Conservation (phyloP, 2,797 vertebrate species). For the Pantherophis alleghaniensis region DNA sequence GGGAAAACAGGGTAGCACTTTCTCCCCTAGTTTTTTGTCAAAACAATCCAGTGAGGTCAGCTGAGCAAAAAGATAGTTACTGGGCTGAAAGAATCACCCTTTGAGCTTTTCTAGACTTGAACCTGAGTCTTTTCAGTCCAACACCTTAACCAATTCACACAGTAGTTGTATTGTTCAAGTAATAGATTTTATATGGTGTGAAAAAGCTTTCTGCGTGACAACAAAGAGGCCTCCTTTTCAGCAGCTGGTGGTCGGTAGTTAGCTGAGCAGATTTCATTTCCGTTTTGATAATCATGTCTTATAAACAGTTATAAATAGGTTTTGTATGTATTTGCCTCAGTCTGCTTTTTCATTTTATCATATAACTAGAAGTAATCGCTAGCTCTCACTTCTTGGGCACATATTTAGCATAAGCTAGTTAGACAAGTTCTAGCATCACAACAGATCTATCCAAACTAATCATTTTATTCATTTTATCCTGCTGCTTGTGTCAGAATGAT, state of each 20-base stretch:
- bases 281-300: not conserved
- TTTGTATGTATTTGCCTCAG: not conserved
- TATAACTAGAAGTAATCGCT: no score
- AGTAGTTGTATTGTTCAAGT: not conserved
- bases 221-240: not conserved
- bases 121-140: not conserved
- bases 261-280: not conserved
- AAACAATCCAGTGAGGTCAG: not conserved
- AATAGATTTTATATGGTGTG: not conserved
- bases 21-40: not conserved
- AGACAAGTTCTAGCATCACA: not conserved
- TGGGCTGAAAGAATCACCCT: not conserved
- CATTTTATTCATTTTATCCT: not conserved
- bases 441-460: not conserved
- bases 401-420: not conserved
- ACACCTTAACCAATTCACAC: not conserved
- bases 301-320: not conserved
- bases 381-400: not conserved
- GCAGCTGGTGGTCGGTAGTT: not conserved
- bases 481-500: not conserved
- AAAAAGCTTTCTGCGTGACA: not conserved
- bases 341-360: not conserved
- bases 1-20: not conserved
- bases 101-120: not conserved
- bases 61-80: not conserved